Conservation (phyloP, 2,888 invertebrate species). For the Dicycla oo region DNA sequence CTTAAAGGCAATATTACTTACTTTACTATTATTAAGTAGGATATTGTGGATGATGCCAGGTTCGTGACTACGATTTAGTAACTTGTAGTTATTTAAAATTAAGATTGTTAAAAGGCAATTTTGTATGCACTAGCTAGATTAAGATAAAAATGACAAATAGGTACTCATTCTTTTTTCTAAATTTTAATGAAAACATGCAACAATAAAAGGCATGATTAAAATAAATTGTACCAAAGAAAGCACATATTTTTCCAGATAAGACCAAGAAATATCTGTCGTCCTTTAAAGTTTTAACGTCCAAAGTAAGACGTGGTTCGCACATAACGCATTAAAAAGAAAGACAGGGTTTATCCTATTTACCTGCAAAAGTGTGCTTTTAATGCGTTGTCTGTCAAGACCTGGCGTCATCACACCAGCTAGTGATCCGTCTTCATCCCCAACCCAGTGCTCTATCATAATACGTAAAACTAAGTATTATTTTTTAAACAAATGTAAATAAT, state of each 20-base stretch:
- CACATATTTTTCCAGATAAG: neutral
- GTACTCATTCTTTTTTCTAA: too few species aligned
- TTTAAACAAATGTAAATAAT: constrained; percentile 66
- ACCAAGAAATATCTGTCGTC: neutral
- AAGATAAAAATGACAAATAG: neutral
- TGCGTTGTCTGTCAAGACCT: constrained; percentile 35
- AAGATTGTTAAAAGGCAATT: neutral
- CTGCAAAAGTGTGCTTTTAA: neutral
- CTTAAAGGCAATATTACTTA: constrained; percentile 68
- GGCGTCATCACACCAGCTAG: constrained; percentile 39
- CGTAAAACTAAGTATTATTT: constrained; percentile 61
- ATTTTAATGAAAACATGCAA: neutral
- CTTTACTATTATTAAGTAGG: constrained; percentile 45
- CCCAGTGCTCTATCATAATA: constrained; percentile 59
- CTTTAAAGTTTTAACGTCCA: neutral
- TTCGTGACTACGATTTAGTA: constrained; percentile 11
- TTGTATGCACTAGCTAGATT: neutral
- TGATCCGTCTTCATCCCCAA: constrained; percentile 28
- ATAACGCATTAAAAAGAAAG: constrained; percentile 7
- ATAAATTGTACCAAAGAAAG: constrained; percentile 10
- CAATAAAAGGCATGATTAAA: neutral
- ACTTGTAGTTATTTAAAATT: neutral
- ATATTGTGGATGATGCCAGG: constrained; percentile 50
- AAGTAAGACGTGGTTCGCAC: neutral
- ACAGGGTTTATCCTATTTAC: neutral